Conservation (phyloP, 2,888 invertebrate genomes). For the Ceriagrion tenellum region DNA sequence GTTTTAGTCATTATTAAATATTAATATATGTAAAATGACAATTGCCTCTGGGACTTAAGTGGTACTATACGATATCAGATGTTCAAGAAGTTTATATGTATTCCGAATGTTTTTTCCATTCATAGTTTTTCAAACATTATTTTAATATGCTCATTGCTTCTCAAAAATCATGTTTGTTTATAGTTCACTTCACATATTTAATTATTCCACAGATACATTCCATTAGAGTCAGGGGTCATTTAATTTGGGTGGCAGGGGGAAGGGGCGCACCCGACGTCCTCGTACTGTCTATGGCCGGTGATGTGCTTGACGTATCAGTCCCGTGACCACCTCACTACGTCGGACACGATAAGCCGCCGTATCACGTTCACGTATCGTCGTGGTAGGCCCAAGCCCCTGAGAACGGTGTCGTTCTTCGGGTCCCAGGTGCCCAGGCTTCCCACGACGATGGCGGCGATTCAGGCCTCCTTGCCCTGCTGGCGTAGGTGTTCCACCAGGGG, state of each 20-base stretch:
- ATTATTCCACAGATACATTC: too few species aligned
- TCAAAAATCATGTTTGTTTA: too few species aligned
- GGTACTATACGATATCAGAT: too few species aligned
- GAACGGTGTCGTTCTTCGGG: constrained; percentile 73
- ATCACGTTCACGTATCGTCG: constrained; percentile 72
- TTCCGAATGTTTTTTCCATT: too few species aligned
- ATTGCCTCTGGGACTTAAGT: too few species aligned
- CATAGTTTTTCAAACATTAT: too few species aligned
- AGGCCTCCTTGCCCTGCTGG: constrained; percentile 70
- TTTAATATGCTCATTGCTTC: too few species aligned
- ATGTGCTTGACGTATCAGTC: constrained; percentile 72
- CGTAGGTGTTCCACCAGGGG: constrained; percentile 72
- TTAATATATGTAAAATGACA: too few species aligned
- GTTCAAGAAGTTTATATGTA: too few species aligned
- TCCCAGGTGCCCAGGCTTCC: constrained; percentile 75
- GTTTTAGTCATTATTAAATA: too few species aligned
- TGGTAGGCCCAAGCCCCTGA: constrained; percentile 70
- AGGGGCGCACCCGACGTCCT: not conserved
- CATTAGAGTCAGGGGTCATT: too few species aligned
- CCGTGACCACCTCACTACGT: constrained; percentile 73
- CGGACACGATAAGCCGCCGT: constrained; percentile 73
- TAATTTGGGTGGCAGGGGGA: not conserved
- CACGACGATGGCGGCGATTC: constrained; percentile 71
- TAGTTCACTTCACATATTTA: too few species aligned
- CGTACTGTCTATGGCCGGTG: constrained; percentile 73